These are phyloP conservation scores for Auanema freiburgensis DNA, from an alignment of 2,888 invertebrate species.

Conservation along the genomic window DNA sequence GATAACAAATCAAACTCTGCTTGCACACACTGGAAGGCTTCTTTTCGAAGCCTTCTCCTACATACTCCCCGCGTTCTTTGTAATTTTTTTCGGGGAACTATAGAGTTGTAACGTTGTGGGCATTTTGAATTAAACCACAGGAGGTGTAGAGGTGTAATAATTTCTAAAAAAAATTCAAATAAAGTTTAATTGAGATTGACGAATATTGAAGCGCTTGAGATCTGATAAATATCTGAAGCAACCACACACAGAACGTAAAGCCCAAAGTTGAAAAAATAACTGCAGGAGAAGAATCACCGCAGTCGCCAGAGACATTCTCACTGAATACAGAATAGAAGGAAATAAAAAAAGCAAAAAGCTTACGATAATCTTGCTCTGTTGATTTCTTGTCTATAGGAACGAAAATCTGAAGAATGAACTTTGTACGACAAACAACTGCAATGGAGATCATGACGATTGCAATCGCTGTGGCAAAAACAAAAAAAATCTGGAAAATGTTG, in stretches of 20 bases:
- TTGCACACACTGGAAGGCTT: too few species aligned
- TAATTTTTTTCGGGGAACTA: too few species aligned
- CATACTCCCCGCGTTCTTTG: too few species aligned
- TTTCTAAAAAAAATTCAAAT: conserved; percentile 14
- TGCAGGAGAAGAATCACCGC: conserved; percentile 31
- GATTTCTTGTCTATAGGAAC: conserved; percentile 22
- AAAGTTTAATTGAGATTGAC: conserved; percentile 30
- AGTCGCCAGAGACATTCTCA: conserved; percentile 26
- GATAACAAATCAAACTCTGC: too few species aligned
- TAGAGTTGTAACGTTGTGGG: too few species aligned
- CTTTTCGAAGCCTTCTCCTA: too few species aligned
- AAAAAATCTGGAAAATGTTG: conserved; percentile 36
- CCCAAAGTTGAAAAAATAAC: conserved; percentile 46
- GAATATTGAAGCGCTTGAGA: conserved; percentile 34
- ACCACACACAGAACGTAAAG: conserved; percentile 44
- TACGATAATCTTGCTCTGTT: conserved; percentile 10
- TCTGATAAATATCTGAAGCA: conserved; percentile 47
- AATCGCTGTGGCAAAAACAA: conserved; percentile 41
- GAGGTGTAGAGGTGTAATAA: too few species aligned
- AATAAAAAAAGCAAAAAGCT: not conserved
- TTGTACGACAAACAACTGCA: conserved; percentile 38
- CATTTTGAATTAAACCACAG: too few species aligned
- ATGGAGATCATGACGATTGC: conserved; percentile 38
- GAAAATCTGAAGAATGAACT: conserved; percentile 32
- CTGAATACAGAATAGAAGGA: conserved; percentile 25